Evolutionary conservation across 2,888 invertebrate genomes (phyloP), one percentile per base, ranked within the genome.

Genomic region (Drosophila leonis): DNA sequence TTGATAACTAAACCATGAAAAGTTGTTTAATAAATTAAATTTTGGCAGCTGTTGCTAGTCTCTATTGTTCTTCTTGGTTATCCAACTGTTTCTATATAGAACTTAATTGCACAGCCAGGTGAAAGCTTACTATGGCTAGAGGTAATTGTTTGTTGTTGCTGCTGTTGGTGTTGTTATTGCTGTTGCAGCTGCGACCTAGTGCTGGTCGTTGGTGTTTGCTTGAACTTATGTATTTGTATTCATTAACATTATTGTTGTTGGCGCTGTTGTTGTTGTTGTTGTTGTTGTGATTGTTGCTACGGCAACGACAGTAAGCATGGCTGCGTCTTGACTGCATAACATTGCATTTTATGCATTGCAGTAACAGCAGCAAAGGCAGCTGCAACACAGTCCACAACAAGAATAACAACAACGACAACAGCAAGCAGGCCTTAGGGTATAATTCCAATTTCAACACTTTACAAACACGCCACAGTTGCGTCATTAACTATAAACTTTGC

Each of bases 361-460:
- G 70, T 44, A 70, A 65, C 57, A 65, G 33, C 49, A 59, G 35
- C 63, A 74, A 49, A 37, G 27, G 55, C 54, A 54, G 31, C 39
- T 54, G 27, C 59, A 76, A 61, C 52, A 69, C 29, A 48, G 54
- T 20, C 44, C 44, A 18, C 46, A 49, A 44, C 57, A 66, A 52
- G 64, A 65, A 24, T 48, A 62, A 27, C 37, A 63, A 49, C 24
- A 44, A 15, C 15, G 3, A 15, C 24, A 44, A 27, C 46, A 55
- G 55, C 51, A 57, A 61, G 39, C 77, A 68, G 76, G 73, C 80
- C 80, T 83, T 27, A 82, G 78, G 90, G 91, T 85, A 89, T 88
- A 90, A 90, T 90, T 90, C 90, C 88, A 91, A 90, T 90, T 90
- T 91, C 88, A 90, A 87, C 88, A 87, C 87, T 85, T 86, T 86